Conservation (phyloP, 2,797 vertebrate species). For the Tokudaia tokunoshimensis region DNA sequence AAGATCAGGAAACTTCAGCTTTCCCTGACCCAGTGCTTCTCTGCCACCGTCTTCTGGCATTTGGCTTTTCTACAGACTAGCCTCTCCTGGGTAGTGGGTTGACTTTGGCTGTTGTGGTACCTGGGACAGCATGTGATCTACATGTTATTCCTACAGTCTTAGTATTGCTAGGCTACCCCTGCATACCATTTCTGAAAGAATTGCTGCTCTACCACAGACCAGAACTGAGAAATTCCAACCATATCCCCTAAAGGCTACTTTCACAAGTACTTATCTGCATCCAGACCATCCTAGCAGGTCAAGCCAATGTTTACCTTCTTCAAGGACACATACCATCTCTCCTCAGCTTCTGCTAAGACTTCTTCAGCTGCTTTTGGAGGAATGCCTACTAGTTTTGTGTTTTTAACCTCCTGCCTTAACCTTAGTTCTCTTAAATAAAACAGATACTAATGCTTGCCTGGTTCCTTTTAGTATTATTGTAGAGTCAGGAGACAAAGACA, state of each 20-base stretch:
- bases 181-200: constrained; percentile 32
- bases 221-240: background rate
- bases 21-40: background rate
- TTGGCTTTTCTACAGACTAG: background rate
- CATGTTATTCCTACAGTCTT: constrained; percentile 29
- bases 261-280: background rate
- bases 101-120: background rate
- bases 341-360: background rate
- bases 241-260: background rate
- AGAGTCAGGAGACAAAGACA: background rate
- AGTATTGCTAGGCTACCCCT: background rate
- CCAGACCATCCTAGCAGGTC: background rate
- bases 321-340: background rate
- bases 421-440: constrained; percentile 17
- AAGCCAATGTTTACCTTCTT: constrained; percentile 40
- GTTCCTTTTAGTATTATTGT: constrained; percentile 11
- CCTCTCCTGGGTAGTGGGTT: background rate
- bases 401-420: background rate
- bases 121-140: constrained; percentile 26
- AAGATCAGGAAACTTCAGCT: background rate
- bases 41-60: background rate
- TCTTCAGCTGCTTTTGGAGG: background rate
- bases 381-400: background rate
- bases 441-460: background rate
- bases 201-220: background rate